These are phyloP conservation scores for Panorpa germanica DNA, from an alignment of 2,888 invertebrate genomes.

Conservation along the genomic window DNA sequence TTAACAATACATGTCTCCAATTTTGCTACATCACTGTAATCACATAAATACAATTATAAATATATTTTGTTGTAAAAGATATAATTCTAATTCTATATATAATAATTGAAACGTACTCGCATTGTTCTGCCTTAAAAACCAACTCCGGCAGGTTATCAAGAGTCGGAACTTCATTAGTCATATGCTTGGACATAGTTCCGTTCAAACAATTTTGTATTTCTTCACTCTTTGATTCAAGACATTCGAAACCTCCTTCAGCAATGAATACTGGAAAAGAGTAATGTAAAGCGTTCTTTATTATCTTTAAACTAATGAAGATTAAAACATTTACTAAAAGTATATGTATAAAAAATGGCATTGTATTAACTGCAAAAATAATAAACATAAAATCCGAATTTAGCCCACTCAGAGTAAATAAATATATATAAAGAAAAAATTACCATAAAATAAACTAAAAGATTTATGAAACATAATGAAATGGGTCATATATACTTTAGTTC, in stretches of 20 bases:
- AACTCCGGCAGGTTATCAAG: conserved; percentile 34
- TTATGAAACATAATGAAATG: conserved; percentile 1
- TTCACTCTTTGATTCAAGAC: conserved; percentile 37
- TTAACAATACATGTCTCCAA: conserved; percentile 37
- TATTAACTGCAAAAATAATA: background rate
- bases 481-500: background rate
- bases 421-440: conserved; percentile 7
- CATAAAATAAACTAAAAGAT: conserved; percentile 4
- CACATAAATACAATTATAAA: too few species aligned
- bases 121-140: conserved; percentile 31
- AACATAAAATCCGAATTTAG: background rate
- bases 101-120: too few species aligned
- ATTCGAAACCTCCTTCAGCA: conserved; percentile 63
- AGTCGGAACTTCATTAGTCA: conserved; percentile 25
- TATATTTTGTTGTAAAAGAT: too few species aligned
- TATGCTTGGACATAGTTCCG: conserved; percentile 31
- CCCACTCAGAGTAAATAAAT: conserved; percentile 7
- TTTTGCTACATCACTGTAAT: conserved; percentile 31
- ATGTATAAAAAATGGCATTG: conserved; percentile 3
- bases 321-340: background rate
- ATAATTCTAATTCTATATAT: too few species aligned
- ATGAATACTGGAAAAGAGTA: conserved; percentile 43
- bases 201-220: conserved; percentile 44
- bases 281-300: conserved; percentile 2
- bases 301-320: background rate